Percentiles rank a stretch among this genome's conserved stretches.
phyloP scores from a whole-genome alignment of 2,888 invertebrate species.

The Nomada hirtipes region DNA sequence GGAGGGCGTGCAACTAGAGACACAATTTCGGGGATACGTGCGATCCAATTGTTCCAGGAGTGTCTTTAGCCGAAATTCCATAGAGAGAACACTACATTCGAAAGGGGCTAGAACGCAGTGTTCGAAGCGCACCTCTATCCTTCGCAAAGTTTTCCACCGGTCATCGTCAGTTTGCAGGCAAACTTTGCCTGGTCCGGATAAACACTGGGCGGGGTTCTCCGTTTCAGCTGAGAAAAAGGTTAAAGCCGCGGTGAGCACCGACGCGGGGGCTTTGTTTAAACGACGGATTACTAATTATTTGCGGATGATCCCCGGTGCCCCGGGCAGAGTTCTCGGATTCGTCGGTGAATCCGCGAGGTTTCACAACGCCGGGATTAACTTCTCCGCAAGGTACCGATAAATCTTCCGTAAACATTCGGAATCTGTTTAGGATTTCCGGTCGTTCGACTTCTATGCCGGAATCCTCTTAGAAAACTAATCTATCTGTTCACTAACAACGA shows the following conservation, averaged over 20 bases:
- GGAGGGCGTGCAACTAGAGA: too few species aligned
- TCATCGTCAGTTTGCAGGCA: slow-evolving; percentile 35
- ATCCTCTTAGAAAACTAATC: slow-evolving; percentile 10
- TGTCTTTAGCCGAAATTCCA: too few species aligned
- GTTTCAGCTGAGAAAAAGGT: slow-evolving; percentile 40
- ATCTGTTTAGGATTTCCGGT: slow-evolving; percentile 49
- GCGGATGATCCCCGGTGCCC: slow-evolving; percentile 62
- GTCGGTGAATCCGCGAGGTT: slow-evolving; percentile 22
- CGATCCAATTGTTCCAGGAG: too few species aligned
- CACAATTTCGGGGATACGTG: too few species aligned
- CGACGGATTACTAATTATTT: slow-evolving; percentile 73
- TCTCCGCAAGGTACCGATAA: slow-evolving; percentile 56
- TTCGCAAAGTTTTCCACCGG: slow-evolving; percentile 35
- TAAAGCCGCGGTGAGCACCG: slow-evolving; percentile 19
- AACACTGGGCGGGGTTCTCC: slow-evolving; percentile 40
- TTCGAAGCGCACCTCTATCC: neutral
- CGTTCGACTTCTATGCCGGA: neutral
- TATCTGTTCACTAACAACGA: neutral
- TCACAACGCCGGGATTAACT: slow-evolving; percentile 57
- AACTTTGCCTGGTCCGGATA: slow-evolving; percentile 45
- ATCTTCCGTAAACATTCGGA: slow-evolving; percentile 51
- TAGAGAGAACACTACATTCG: too few species aligned
- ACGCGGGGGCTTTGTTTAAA: slow-evolving; percentile 55
- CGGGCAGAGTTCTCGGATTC: slow-evolving; percentile 6
- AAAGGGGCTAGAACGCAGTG: neutral